Evolutionary conservation across 2,888 invertebrate species (phyloP).

Genomic region (Ecdyonurus torrentis): DNA sequence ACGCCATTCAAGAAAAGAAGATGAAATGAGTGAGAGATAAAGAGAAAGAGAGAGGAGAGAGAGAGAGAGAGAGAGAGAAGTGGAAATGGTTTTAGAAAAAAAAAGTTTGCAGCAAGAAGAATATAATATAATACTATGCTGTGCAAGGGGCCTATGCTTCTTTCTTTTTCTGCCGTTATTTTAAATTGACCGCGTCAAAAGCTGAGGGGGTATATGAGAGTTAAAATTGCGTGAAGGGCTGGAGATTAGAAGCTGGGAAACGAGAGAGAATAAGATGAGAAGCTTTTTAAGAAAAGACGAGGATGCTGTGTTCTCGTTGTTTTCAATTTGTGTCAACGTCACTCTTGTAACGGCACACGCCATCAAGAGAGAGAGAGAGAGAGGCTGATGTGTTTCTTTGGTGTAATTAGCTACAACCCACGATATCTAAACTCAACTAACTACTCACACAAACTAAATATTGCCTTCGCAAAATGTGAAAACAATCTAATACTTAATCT

Average conservation of each 20-base stretch:
- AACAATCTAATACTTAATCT: no score
- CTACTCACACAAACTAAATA: no score
- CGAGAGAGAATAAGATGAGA: background rate
- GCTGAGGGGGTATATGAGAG: no score
- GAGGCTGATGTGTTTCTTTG: no score
- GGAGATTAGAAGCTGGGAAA: background rate
- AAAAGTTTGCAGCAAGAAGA: no score
- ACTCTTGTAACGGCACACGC: no score
- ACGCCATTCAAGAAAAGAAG: background rate
- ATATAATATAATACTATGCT: no score
- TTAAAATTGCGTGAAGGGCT: background rate
- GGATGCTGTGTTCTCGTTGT: background rate
- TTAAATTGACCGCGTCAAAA: background rate
- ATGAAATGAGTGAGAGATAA: background rate
- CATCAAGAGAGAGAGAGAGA: no score
- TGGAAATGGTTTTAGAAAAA: no score
- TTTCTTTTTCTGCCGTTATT: background rate
- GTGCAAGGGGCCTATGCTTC: background rate
- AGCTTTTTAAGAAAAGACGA: background rate
- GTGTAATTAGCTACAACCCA: no score
- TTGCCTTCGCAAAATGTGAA: no score
- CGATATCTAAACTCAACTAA: no score
- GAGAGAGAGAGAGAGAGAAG: background rate
- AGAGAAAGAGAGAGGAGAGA: background rate
- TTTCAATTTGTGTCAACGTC: slow-evolving; percentile 1